Evolutionary conservation across 2,797 vertebrate genomes (phyloP), one percentile per base, ranked within the genome.

Genomic region (Chrosomus eos): DNA sequence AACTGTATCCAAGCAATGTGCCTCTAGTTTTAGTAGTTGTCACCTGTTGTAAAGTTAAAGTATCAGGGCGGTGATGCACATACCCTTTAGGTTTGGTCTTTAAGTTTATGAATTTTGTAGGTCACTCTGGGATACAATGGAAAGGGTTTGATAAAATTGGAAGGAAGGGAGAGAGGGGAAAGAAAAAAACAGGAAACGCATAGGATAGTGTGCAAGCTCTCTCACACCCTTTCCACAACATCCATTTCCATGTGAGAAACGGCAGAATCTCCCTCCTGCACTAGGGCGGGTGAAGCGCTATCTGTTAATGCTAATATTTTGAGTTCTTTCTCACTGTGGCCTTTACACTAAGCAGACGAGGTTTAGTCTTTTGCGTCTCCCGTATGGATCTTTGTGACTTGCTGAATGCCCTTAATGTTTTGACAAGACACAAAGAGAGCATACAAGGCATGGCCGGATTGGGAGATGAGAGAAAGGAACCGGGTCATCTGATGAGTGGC

Each of bases 351-450:
- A 4, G 23, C 7, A 11, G 45, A 26, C 2, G 67, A 83, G 58
- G 55, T 28, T 51, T 81, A 38, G 58, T n/a, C 26, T 31, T 51
- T 28, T 31, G 18, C 33, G 7, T 66, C 43, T 76, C 45, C 81
- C 2, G 4, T 45, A 28, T 83, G 40, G 71, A 75, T 75, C 43
- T 82, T 74, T 82, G 38, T 64, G 70, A 62, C 26, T 76, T 33
- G 45, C 40, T 73, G 45, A 75, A 83, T 66, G 40, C 28, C 33
- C 45, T 53, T 76, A 67, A 83, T 83, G 81, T 53, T 76, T 75
- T 76, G 81, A 75, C 62, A 83, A 53, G 72, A 83, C 60, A 83
- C 72, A 83, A 67, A 83, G 43, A 83, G 60, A 64, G 81, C 60
- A 76, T 48, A 75, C 28, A 66, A 18, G 58, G 16, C 72, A 76